These are phyloP conservation scores for Patella depressa DNA, from an alignment of 2,888 invertebrate genomes.

Conservation along the genomic window DNA sequence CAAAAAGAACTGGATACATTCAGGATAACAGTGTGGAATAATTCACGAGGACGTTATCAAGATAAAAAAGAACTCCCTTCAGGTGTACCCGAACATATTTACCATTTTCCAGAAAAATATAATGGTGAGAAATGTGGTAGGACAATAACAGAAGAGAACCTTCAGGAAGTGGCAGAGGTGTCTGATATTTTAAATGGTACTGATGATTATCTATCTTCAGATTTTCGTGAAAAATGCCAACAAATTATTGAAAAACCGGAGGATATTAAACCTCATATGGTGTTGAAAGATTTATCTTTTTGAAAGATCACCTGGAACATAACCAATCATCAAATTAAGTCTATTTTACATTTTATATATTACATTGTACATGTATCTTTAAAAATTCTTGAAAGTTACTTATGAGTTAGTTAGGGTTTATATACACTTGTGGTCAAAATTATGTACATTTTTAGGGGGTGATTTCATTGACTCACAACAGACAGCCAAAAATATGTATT, in stretches of 20 bases:
- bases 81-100: neutral
- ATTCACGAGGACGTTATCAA: neutral
- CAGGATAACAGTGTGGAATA: neutral
- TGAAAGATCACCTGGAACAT: neutral
- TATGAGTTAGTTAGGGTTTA: too few relatives aligned
- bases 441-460: too few relatives aligned
- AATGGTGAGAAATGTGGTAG: neutral
- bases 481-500: too few relatives aligned
- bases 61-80: neutral
- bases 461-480: too few relatives aligned
- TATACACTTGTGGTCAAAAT: too few relatives aligned
- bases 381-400: too few relatives aligned
- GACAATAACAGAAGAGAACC: neutral
- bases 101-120: neutral
- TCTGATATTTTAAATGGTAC: too few relatives aligned
- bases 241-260: neutral
- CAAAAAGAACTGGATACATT: slow-evolving; percentile 5
- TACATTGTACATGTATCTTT: too few relatives aligned
- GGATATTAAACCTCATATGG: neutral
- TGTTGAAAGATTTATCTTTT: neutral
- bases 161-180: neutral
- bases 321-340: too few relatives aligned
- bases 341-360: too few relatives aligned
- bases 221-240: neutral
- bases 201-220: neutral